A percentile compares a stretch with the other conserved stretches of the same genome.
Conservation (phyloP, 1,140 invertebrate genomes). For the Spodoptera litura region DNA sequence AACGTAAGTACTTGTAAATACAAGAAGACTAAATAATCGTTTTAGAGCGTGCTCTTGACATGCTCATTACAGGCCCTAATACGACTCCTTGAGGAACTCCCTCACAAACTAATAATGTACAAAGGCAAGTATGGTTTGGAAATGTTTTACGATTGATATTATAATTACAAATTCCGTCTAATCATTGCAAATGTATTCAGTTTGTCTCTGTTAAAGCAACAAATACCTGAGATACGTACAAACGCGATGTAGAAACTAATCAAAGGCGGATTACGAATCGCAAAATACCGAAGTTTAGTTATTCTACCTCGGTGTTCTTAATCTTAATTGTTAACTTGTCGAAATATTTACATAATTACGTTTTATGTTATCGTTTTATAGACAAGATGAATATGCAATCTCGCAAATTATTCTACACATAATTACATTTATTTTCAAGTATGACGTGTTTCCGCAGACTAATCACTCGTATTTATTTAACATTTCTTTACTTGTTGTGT, state of each 20-base stretch:
- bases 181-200: slow-evolving; percentile 26
- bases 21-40: not conserved
- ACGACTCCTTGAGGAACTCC: slow-evolving; percentile 11
- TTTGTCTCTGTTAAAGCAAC: slow-evolving; percentile 18
- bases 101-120: not conserved
- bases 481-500: not conserved
- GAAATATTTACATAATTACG: slow-evolving; percentile 41
- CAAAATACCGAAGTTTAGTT: slow-evolving; percentile 30
- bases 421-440: slow-evolving; percentile 25
- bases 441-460: slow-evolving; percentile 2
- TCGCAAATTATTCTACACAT: slow-evolving; percentile 1
- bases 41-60: not conserved
- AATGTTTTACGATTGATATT: not conserved
- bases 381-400: slow-evolving; percentile 38
- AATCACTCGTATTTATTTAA: not conserved
- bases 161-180: not conserved
- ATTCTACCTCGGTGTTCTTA: slow-evolving; percentile 34
- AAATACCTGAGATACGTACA: slow-evolving; percentile 19
- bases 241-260: slow-evolving; percentile 19
- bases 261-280: slow-evolving; percentile 22
- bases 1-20: not conserved
- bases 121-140: not conserved
- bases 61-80: not conserved
- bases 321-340: slow-evolving; percentile 40
- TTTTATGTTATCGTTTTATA: slow-evolving; percentile 30